Base-by-base conservation (phyloP, 2,113 vertebrate genomes). In the Formicarius rufipectus region DNA sequence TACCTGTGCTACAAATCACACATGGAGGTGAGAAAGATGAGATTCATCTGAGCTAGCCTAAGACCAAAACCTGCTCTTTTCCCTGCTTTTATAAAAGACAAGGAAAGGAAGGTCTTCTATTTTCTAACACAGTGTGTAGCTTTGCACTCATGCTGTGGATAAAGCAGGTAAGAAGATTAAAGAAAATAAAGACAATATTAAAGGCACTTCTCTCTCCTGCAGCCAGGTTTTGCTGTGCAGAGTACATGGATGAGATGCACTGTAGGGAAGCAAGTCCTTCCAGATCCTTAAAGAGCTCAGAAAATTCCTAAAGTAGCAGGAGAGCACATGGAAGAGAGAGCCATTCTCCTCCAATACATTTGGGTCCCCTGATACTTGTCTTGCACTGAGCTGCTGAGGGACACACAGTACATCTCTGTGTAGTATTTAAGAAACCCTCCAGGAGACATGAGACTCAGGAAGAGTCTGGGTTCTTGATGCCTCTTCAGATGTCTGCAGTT, bases 361-460 rank as follows among this genome's bases (percentile, higher is more conserved):
- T 76, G 28, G 16, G 28, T 72, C 28, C 21, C 24, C 30, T 3
- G 9, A 56, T 50, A 47, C 4, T 22, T 72, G 53, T 25, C 23
- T 30, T 64, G 37, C 56, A 31, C n/a, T n/a, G 35, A 76, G 45
- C 35, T 67, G 47, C 44, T 49, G 55, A 40, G 27, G 27, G 27
- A 50, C 30, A 52, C 0, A 1, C 52, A 20, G 10, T 23, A 12
- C 8, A 2, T 60, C 76, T 50, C 60, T 19, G 13, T 20, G 49
- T 8, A 12, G 10, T 2, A 3, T 50, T 82, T 69, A 69, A 31
- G 20, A 77, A 93, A 73, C 28, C 14, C 7, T 25, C 15, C 3
- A 6, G 5, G 9, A 23, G 31, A 81, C 1, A 1, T 2, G 5
- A 72, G 35, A 64, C 39, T 71, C 5, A 0, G 19, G n/a, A 93